phyloP scores from a whole-genome alignment of 2,888 invertebrate species.

The Pterobdella sp. region DNA sequence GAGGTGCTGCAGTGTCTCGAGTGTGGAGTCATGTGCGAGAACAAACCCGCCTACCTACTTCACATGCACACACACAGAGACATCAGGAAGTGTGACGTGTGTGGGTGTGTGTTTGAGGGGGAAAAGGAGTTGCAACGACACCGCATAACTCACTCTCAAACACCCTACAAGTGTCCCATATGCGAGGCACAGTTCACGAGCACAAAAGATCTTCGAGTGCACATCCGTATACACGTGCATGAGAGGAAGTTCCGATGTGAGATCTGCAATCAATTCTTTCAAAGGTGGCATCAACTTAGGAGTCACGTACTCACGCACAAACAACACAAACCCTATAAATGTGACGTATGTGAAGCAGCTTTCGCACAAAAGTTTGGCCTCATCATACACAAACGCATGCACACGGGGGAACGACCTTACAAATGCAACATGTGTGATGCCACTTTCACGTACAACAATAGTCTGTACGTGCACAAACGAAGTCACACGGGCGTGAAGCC shows the following conservation, averaged over 20 bases:
- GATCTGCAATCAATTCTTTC: neutral
- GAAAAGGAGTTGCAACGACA: neutral
- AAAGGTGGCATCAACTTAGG: neutral
- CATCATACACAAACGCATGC: neutral
- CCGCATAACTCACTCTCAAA: neutral
- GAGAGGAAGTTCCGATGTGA: neutral
- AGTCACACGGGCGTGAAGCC: neutral
- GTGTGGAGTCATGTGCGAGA: neutral
- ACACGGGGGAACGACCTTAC: neutral
- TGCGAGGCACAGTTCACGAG: neutral
- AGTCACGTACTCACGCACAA: neutral
- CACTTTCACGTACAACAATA: neutral
- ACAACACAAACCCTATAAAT: neutral
- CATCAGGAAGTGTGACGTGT: neutral
- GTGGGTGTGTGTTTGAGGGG: neutral
- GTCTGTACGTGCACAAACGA: slow-evolving; percentile 6
- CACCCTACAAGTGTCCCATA: neutral
- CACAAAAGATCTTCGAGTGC: neutral
- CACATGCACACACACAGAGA: neutral
- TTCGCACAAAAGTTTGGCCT: neutral
- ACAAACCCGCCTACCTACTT: neutral
- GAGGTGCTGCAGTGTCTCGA: neutral
- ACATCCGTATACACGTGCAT: neutral
- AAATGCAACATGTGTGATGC: neutral
- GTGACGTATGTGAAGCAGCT: neutral